Evolutionary conservation across 2,113 vertebrate species (phyloP), one percentile per base, ranked within the genome.

Genomic region (Pluvialis apricaria): DNA sequence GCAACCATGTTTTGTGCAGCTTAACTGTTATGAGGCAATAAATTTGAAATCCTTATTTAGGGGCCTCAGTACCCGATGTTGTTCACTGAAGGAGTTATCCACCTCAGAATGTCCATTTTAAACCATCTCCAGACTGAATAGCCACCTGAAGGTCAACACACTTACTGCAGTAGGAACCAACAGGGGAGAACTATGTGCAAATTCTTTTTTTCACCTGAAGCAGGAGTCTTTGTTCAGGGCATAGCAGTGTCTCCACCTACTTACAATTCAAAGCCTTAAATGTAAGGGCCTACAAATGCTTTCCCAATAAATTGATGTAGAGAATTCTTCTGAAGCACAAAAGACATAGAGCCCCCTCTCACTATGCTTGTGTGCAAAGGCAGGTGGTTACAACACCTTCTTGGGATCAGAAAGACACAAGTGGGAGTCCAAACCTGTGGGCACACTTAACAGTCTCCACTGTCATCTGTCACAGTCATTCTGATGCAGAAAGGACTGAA

Each of bases 381-480:
- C 90, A 89, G 52, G 73, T 75, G 72, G 72, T 40, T 78, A 64
- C 32, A 90, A 22, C 73, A 85, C 38, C n/a, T 88, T 82, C 47
- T 52, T 55, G 61, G 42, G 54, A 80, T 77, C 71, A 86, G 58
- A 76, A 86, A 38, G 45, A 29, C 34, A 13, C 18, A 51, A 81
- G 83, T 81, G 55, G 82, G 80, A 81, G 71, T 73, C 83, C 82
- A 90, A 77, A 83, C 28, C 40, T 36, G 52, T 70, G 72, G 62
- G 51, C 55, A 73, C 55, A 51, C 51, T 81, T 83, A 86, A 40
- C 36, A 86, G 71, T 78, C 82, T 82, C 72, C 55, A 42, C 32
- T 82, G 31, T 90, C 64, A 82, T 85, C 84, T 93, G 86, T 86
- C 86, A 86, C 82, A 88, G 49, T 49, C 79, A 73, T 92, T 88